Base-by-base conservation (phyloP, 2,797 vertebrate genomes). In the Artibeus lituratus region DNA sequence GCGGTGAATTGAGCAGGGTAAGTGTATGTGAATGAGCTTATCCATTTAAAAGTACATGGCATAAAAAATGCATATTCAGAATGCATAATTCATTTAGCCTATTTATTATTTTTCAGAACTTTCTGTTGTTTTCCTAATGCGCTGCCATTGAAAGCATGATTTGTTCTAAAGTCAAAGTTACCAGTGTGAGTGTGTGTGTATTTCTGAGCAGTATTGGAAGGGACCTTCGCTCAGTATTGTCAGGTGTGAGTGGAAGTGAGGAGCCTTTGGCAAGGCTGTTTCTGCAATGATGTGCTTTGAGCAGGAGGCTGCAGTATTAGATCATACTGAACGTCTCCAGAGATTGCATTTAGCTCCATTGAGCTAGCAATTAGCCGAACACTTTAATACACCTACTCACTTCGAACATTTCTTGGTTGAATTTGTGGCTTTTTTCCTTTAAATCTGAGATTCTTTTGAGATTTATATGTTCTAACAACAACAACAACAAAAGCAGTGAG, bases 281-380 rank as follows among this genome's bases (percentile, higher is more conserved):
- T 35, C 53, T 98, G 98, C 91, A 97, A 21, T 98, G 72, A 93
- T 97, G 85, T 86, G 81, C 26, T 97, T 95, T 97, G 98, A 89
- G 97, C 98, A 98, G 98, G 98, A 98, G 98, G 98, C 57, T 98
- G 98, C 97, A 98, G 97, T 96, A 97, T 97, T 97, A 97, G 91
- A 96, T 97, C 97, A 95, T 10, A 59, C 18, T 97, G 94, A 97
- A 87, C 15, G 24, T 80, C 93, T 96, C 78, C 26, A 53, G 94
- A 98, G 93, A 95, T 24, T 0, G 1, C 10, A 81, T 47, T 2
- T 35, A 83, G 94, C 2, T 11, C 29, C 73, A 35, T 35, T 72
- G 95, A 37, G 76, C 94, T 89, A 93, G 21, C n/a, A 88, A 42
- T 10, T 21, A 74, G n/a, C n/a, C 1, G 10, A 77, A 26, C 4